These are phyloP conservation scores for Torymus texanus DNA, from an alignment of 2,888 invertebrate genomes.

Conservation along the genomic window DNA sequence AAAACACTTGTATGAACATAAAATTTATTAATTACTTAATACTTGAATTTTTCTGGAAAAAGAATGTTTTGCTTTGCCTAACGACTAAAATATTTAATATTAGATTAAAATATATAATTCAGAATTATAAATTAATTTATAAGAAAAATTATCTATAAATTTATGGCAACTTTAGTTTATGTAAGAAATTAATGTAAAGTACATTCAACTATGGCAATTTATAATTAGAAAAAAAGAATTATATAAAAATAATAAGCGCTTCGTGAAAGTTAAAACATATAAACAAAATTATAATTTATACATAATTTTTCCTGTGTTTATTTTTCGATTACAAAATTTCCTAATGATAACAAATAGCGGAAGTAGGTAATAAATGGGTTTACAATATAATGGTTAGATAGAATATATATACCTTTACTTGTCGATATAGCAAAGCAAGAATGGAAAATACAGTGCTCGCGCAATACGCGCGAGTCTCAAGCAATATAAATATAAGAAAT, in stretches of 20 bases:
- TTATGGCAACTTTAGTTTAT: conserved; percentile 2
- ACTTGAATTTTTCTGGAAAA: conserved; percentile 31
- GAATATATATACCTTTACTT: conserved; percentile 19
- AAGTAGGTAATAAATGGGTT: conserved; percentile 14
- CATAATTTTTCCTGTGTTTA: conserved; percentile 20
- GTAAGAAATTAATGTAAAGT: conserved; percentile 1
- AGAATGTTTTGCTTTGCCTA: conserved; percentile 44
- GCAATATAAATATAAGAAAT: conserved; percentile 46
- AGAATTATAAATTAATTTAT: conserved; percentile 41
- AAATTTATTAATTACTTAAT: conserved; percentile 28
- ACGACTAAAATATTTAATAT: conserved; percentile 30
- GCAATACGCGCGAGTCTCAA: conserved; percentile 19
- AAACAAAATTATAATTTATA: conserved; percentile 7
- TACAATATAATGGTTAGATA: conserved; percentile 16
- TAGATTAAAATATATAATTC: conserved; percentile 12
- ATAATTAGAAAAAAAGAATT: conserved; percentile 3
- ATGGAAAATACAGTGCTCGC: conserved; percentile 35
- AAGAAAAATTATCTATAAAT: conserved; percentile 33
- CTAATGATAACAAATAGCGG: neutral
- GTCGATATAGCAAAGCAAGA: conserved; percentile 49
- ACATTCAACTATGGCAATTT: conserved; percentile 4
- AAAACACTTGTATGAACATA: conserved; percentile 28
- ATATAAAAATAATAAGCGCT: conserved; percentile 6
- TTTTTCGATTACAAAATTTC: conserved; percentile 18
- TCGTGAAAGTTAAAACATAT: neutral